A percentile compares a stretch with the other conserved stretches of the same genome.
These are phyloP conservation scores for Mesoligia furuncula DNA, from an alignment of 2,888 invertebrate species.

Conservation along the genomic window DNA sequence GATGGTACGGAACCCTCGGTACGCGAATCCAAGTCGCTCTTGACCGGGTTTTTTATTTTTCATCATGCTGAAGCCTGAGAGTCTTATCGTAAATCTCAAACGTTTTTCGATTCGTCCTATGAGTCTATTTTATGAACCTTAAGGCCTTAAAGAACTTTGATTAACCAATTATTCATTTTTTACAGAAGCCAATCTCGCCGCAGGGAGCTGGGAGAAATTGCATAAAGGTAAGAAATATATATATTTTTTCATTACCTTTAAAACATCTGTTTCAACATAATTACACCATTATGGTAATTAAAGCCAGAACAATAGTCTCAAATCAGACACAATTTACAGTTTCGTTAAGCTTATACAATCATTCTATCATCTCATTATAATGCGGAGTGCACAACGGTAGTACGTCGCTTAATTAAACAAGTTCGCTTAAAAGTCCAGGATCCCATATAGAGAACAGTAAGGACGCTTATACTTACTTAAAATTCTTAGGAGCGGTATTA, in stretches of 20 bases:
- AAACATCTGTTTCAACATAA: background rate
- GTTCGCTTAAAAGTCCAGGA: conserved; percentile 50
- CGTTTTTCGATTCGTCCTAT: background rate
- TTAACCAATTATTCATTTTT: conserved; percentile 22
- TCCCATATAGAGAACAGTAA: conserved; percentile 56
- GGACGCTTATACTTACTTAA: conserved; percentile 43
- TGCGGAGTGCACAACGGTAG: conserved; percentile 43
- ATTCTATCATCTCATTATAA: conserved; percentile 58
- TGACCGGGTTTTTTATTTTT: background rate
- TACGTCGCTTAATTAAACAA: conserved; percentile 57
- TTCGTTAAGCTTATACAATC: conserved; percentile 39
- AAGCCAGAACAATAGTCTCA: conserved; percentile 31
- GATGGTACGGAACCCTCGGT: too few species aligned
- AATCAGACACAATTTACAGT: conserved; percentile 38
- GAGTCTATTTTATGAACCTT: background rate
- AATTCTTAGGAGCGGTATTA: conserved; percentile 51
- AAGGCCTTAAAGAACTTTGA: too few species aligned
- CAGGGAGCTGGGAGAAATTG: conserved; percentile 46
- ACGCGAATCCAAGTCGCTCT: too few species aligned
- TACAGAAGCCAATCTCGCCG: conserved; percentile 51
- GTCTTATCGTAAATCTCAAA: background rate
- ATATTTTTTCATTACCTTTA: background rate
- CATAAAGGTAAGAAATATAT: conserved; percentile 51
- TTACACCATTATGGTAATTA: conserved; percentile 5
- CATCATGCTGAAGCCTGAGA: background rate